These are phyloP conservation scores for Melanotus villosus DNA, from an alignment of 2,888 invertebrate species.

Conservation along the genomic window DNA sequence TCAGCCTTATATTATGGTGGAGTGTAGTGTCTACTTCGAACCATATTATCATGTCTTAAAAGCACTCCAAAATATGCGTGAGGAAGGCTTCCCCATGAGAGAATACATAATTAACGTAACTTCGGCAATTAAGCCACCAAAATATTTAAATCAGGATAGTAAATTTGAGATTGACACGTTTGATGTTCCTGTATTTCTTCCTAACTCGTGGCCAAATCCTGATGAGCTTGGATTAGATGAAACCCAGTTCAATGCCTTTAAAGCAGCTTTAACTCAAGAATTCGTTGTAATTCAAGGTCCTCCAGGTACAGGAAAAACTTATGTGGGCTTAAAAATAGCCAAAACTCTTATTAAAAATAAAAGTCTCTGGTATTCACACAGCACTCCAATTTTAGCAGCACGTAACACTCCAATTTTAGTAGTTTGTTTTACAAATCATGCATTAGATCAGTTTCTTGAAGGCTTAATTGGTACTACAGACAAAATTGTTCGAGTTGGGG, in stretches of 20 bases:
- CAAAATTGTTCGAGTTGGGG: slow-evolving; percentile 79
- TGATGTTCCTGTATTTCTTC: not conserved
- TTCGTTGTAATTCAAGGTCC: slow-evolving; percentile 89
- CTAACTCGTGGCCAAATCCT: slow-evolving; percentile 42
- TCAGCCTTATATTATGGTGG: slow-evolving; percentile 75
- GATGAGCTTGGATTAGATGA: slow-evolving; percentile 72
- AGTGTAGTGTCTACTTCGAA: slow-evolving; percentile 85
- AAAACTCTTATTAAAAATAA: slow-evolving; percentile 76
- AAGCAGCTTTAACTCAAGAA: slow-evolving; percentile 78
- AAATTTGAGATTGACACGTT: slow-evolving; percentile 34
- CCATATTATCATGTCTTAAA: slow-evolving; percentile 82
- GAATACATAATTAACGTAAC: slow-evolving; percentile 76
- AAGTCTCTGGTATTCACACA: slow-evolving; percentile 63
- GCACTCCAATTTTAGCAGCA: slow-evolving; percentile 79
- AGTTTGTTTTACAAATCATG: slow-evolving; percentile 89
- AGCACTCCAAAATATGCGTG: slow-evolving; percentile 74
- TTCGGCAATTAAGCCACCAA: slow-evolving; percentile 61
- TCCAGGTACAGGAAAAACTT: slow-evolving; percentile 91
- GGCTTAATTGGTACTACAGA: slow-evolving; percentile 74
- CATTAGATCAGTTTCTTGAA: slow-evolving; percentile 88
- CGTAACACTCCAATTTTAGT: slow-evolving; percentile 76
- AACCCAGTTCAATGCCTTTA: slow-evolving; percentile 78
- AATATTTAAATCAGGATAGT: slow-evolving; percentile 61
- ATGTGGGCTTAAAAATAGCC: slow-evolving; percentile 82
- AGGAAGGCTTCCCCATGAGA: slow-evolving; percentile 76